Conservation (phyloP, 2,113 vertebrate genomes). For the Gorsachius goisagi region DNA sequence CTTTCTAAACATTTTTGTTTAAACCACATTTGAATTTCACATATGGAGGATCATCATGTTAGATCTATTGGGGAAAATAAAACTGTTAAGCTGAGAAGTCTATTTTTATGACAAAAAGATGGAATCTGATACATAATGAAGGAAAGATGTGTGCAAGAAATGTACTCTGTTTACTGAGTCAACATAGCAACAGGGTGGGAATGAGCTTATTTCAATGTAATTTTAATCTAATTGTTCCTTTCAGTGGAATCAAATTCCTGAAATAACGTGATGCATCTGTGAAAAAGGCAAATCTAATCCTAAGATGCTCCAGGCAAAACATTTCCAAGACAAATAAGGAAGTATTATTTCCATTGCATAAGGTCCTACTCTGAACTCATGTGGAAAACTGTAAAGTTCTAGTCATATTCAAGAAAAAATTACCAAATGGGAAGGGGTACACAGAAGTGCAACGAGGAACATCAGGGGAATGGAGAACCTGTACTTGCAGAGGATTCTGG, state of each 20-base stretch:
- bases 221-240: slow-evolving; percentile 55
- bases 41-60: slow-evolving; percentile 17
- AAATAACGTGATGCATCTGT: slow-evolving; percentile 32
- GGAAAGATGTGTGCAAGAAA: slow-evolving; percentile 3
- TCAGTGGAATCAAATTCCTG: slow-evolving; percentile 37
- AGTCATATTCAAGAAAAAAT: neutral
- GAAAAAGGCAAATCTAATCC: slow-evolving; percentile 40
- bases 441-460: neutral
- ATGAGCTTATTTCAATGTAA: slow-evolving; percentile 41
- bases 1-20: slow-evolving; percentile 29
- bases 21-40: slow-evolving; percentile 53
- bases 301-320: slow-evolving; percentile 6
- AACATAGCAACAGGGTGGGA: neutral
- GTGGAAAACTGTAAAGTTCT: neutral
- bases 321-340: neutral
- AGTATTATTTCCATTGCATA: neutral
- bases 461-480: neutral
- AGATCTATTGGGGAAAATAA: slow-evolving; percentile 50
- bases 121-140: slow-evolving; percentile 5
- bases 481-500: neutral
- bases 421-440: neutral
- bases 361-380: neutral
- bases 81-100: neutral
- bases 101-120: neutral
- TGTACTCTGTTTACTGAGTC: neutral